A percentile compares a stretch with the other conserved stretches of the same genome.
These are phyloP conservation scores for Kryptopterus vitreolus DNA, from an alignment of 2,797 vertebrate species.

Conservation along the genomic window DNA sequence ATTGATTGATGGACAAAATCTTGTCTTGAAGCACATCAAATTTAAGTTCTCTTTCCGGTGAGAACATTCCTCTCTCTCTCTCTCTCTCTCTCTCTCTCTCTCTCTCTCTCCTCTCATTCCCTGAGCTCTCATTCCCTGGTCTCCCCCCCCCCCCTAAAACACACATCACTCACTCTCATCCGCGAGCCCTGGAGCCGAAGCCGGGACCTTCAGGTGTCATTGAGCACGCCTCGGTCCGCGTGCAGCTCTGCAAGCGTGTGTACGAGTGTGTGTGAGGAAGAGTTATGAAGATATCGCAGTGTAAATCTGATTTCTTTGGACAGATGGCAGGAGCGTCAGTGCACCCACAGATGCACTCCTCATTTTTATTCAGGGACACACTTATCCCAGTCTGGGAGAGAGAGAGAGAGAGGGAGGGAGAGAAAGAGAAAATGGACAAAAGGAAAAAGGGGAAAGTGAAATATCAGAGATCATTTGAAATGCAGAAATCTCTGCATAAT, in stretches of 20 bases:
- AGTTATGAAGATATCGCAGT: slow-evolving; percentile 83
- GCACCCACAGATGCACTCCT: slow-evolving; percentile 74
- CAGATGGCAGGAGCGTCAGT: slow-evolving; percentile 78
- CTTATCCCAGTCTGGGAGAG: slow-evolving; percentile 64
- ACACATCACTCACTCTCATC: slow-evolving; percentile 74
- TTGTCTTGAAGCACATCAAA: no score
- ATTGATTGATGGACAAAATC: no score
- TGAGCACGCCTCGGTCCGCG: slow-evolving; percentile 74
- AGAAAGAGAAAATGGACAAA: slow-evolving; percentile 32
- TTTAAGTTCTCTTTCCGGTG: no score
- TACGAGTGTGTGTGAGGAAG: slow-evolving; percentile 54
- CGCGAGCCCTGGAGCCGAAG: slow-evolving; percentile 68
- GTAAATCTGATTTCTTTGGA: slow-evolving; percentile 82
- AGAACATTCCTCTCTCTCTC: not conserved
- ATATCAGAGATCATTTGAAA: slow-evolving; percentile 7
- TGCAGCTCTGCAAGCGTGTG: slow-evolving; percentile 57
- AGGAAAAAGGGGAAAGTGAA: slow-evolving; percentile 33
- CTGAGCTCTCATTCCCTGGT: slow-evolving; percentile 54
- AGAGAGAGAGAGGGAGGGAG: slow-evolving; percentile 11
- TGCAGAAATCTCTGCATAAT: slow-evolving; percentile 14
- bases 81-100: slow-evolving; percentile 51
- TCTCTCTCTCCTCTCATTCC: not conserved
- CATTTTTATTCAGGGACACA: slow-evolving; percentile 75
- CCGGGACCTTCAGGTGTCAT: slow-evolving; percentile 83
- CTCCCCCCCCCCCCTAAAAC: slow-evolving; percentile 70